These are phyloP conservation scores for Onychomys torridus DNA, from an alignment of 2,797 vertebrate species.

Conservation along the genomic window DNA sequence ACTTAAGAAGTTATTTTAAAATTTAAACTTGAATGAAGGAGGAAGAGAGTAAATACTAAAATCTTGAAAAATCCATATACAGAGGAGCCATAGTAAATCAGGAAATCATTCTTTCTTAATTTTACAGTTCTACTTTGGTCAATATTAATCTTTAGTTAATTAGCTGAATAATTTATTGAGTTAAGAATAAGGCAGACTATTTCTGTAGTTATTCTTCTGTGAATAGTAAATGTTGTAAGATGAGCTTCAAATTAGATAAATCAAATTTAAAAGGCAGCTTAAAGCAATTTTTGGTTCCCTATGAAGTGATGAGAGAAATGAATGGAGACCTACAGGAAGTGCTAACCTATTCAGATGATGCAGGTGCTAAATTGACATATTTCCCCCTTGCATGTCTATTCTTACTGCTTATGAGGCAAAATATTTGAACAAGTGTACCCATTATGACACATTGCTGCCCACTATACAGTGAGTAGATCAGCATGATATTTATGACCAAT, in stretches of 20 bases:
- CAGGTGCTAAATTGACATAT: constrained; percentile 93
- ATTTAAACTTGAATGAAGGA: constrained; percentile 77
- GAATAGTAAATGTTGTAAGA: constrained; percentile 84
- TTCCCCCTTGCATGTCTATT: constrained; percentile 90
- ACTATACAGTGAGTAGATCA: constrained; percentile 95
- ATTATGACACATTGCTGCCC: constrained; percentile 92
- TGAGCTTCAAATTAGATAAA: constrained; percentile 86
- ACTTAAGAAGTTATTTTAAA: constrained; percentile 82
- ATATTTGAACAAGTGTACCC: constrained; percentile 93
- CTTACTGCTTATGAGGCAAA: constrained; percentile 94
- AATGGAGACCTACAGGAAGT: constrained; percentile 73
- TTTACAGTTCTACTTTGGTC: constrained; percentile 80
- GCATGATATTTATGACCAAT: constrained; percentile 93
- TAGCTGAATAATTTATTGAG: constrained; percentile 75
- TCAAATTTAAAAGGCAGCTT: constrained; percentile 80
- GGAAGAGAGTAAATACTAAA: constrained; percentile 59
- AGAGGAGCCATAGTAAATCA: constrained; percentile 70
- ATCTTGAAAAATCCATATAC: constrained; percentile 68
- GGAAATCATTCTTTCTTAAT: constrained; percentile 74
- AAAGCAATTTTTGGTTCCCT: constrained; percentile 80
- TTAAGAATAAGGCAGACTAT: constrained; percentile 84
- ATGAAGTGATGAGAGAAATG: constrained; percentile 75
- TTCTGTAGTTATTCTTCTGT: constrained; percentile 80
- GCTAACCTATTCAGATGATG: constrained; percentile 66
- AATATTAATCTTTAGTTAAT: constrained; percentile 67